Conservation (phyloP, 2,888 invertebrate genomes). For the Trachelus iudaicus region DNA sequence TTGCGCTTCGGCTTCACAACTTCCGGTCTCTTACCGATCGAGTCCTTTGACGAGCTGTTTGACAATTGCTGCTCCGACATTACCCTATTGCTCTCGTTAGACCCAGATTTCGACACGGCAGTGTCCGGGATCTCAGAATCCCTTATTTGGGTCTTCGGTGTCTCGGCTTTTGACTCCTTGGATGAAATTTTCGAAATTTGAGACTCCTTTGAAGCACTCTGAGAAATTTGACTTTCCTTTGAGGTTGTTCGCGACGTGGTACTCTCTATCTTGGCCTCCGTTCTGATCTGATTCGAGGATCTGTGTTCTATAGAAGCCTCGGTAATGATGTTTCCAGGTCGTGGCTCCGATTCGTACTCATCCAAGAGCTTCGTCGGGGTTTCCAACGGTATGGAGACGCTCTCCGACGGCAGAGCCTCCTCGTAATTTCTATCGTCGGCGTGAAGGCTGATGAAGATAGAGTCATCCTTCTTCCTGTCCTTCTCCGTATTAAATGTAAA, state of each 20-base stretch:
- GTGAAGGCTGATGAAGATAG: constrained; percentile 53
- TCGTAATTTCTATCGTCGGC: constrained; percentile 52
- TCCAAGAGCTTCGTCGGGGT: constrained; percentile 58
- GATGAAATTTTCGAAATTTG: constrained; percentile 48
- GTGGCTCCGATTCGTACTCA: constrained; percentile 53
- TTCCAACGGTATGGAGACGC: constrained; percentile 57
- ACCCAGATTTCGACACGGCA: constrained; percentile 17
- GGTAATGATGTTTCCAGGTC: constrained; percentile 48
- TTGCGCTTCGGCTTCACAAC: constrained; percentile 53
- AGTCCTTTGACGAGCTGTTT: constrained; percentile 43
- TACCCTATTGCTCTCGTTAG: constrained; percentile 9
- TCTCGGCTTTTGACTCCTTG: constrained; percentile 43
- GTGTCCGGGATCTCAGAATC: constrained; percentile 21
- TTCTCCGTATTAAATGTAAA: constrained; percentile 52
- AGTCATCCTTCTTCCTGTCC: constrained; percentile 37
- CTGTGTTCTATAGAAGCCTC: constrained; percentile 61
- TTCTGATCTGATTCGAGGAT: constrained; percentile 32
- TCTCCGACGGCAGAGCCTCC: constrained; percentile 57
- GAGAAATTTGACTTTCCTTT: constrained; percentile 35
- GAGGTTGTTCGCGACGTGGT: constrained; percentile 28
- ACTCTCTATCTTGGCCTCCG: constrained; percentile 44
- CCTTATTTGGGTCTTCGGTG: constrained; percentile 23
- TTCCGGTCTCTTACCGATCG: constrained; percentile 43
- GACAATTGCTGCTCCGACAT: constrained; percentile 13
- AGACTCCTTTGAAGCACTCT: constrained; percentile 43